Evolutionary conservation across 2,113 vertebrate genomes (phyloP).

Genomic region (Colinus virginianus): DNA sequence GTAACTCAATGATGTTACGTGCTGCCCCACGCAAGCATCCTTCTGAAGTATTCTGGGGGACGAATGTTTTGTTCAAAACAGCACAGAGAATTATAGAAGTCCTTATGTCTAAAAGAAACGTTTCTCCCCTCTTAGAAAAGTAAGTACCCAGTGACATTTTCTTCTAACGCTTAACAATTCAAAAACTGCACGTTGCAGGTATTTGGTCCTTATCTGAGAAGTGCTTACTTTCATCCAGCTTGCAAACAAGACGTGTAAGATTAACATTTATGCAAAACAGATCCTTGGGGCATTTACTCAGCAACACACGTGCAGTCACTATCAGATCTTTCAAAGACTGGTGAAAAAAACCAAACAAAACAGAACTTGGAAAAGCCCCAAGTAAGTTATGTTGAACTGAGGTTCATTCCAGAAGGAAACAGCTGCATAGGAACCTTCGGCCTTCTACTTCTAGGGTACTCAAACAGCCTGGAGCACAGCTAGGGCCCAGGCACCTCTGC

Average conservation of each 20-base stretch:
- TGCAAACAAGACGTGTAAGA: accelerated
- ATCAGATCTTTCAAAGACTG: not conserved
- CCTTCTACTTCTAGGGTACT: not conserved
- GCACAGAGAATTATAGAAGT: not conserved
- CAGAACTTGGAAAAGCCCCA: not conserved
- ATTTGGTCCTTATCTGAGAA: not conserved
- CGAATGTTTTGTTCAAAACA: not conserved
- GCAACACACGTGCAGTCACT: not conserved
- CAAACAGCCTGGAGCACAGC: not conserved
- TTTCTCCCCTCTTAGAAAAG: not conserved
- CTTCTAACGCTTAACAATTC: not conserved
- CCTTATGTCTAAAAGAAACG: not conserved
- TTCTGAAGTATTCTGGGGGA: not conserved
- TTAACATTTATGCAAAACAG: not conserved
- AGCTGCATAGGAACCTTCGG: not conserved
- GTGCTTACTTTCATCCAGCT: not conserved
- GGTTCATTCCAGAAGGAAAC: not conserved
- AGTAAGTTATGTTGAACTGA: not conserved
- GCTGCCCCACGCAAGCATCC: not conserved
- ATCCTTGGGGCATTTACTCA: not conserved
- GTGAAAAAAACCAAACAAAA: not conserved
- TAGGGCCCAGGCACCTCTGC: not conserved
- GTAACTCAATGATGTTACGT: not conserved
- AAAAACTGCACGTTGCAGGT: not conserved
- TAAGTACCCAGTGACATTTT: not conserved